Evolutionary conservation across 2,113 vertebrate genomes (phyloP).

Genomic region (Thalassoma bifasciatum): DNA sequence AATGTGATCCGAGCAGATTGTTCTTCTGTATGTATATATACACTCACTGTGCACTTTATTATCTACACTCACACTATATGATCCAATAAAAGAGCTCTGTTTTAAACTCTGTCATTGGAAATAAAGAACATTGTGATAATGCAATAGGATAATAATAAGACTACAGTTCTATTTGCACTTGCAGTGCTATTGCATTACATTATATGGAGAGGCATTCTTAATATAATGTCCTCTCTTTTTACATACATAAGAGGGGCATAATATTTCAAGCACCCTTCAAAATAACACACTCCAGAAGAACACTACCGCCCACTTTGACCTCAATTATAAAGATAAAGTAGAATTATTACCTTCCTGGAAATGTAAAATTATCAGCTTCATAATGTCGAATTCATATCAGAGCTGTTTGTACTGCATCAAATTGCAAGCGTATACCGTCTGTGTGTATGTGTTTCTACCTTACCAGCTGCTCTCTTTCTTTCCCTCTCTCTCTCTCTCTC

Average conservation of each 20-base stretch:
- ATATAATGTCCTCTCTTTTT: neutral
- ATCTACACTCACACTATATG: neutral
- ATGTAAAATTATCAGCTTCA: neutral
- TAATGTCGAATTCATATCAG: neutral
- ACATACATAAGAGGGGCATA: neutral
- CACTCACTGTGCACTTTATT: neutral
- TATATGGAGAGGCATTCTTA: neutral
- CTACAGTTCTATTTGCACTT: neutral
- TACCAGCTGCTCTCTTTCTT: conserved; percentile 62
- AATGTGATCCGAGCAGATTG: conserved; percentile 35
- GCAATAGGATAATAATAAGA: too few relatives aligned
- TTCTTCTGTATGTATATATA: conserved; percentile 11
- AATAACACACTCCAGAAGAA: neutral
- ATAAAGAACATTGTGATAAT: neutral
- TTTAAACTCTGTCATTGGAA: neutral
- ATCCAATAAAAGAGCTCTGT: neutral
- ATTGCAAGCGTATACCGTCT: conserved; percentile 17
- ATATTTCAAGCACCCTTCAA: neutral
- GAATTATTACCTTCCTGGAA: neutral
- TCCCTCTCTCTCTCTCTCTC: conserved; percentile 39
- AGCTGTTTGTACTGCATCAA: neutral
- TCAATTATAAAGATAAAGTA: neutral
- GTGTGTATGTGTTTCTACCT: conserved; percentile 12
- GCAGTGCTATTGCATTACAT: neutral
- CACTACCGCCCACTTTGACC: too few relatives aligned